Percentiles rank a stretch among this genome's conserved stretches.
phyloP scores from a whole-genome alignment of 2,888 invertebrate genomes.

The Leptogaster cylindrica region DNA sequence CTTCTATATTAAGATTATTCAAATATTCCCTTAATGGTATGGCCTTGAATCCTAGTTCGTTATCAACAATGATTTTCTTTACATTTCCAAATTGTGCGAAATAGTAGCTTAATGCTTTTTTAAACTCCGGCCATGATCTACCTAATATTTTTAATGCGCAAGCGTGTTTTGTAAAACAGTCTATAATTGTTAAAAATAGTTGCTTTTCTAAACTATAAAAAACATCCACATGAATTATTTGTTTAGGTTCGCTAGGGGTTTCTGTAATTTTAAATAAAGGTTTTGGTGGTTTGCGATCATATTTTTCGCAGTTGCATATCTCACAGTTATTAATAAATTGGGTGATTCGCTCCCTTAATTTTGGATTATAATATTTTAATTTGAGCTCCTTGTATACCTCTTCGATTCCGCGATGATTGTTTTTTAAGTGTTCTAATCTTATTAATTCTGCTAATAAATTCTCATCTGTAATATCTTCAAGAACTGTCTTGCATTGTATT shows the following conservation, averaged over 20 bases:
- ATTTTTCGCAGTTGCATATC: background rate
- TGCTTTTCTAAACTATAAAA: background rate
- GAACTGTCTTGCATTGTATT: background rate
- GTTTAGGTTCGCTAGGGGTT: background rate
- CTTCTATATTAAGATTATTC: background rate
- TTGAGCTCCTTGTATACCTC: background rate
- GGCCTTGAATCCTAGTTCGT: background rate
- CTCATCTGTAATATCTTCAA: slow-evolving; percentile 1
- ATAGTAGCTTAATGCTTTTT: background rate
- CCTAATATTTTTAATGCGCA: background rate
- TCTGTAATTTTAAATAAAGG: background rate
- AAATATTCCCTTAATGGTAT: background rate
- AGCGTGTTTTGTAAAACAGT: background rate
- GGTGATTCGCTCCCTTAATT: background rate
- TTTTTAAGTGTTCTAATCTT: no score
- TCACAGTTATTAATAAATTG: background rate
- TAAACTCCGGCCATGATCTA: background rate
- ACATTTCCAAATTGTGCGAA: background rate
- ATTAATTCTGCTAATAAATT: no score
- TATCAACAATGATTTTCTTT: background rate
- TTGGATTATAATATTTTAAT: background rate
- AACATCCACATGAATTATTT: background rate
- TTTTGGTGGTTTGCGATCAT: background rate
- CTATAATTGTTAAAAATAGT: background rate
- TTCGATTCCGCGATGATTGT: background rate